These are phyloP conservation scores for Bursaphelenchus mucronatus DNA, from an alignment of 1,140 invertebrate species.

Conservation along the genomic window DNA sequence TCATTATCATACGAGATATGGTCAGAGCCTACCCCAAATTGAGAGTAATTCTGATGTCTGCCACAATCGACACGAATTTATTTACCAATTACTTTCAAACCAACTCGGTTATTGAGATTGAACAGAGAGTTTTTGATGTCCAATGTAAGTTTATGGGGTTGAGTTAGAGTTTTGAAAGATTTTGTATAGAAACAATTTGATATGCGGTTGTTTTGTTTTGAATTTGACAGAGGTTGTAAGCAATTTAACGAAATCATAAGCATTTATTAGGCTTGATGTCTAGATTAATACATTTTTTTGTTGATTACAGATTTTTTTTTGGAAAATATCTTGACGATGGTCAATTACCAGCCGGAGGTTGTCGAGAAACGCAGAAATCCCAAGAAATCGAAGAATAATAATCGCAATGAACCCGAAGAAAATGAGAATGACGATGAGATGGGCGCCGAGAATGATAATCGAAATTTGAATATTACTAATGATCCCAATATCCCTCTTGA, in stretches of 20 bases:
- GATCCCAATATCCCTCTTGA: background rate
- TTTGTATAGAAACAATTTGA: background rate
- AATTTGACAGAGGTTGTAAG: background rate
- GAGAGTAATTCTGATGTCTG: conserved; percentile 64
- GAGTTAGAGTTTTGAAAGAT: background rate
- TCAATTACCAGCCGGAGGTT: conserved; percentile 44
- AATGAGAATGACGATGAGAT: conserved; percentile 30
- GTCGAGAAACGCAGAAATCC: conserved; percentile 19
- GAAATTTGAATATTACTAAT: too few relatives aligned
- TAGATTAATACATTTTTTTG: background rate
- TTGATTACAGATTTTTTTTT: conserved; percentile 46
- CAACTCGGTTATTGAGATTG: conserved; percentile 62
- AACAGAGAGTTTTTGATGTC: conserved; percentile 62
- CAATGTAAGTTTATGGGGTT: conserved; percentile 56
- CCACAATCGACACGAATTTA: conserved; percentile 63
- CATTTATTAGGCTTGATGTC: background rate
- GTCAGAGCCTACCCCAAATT: conserved; percentile 62
- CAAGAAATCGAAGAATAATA: conserved; percentile 36
- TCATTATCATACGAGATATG: conserved; percentile 65
- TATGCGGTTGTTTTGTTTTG: background rate
- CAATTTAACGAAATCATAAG: background rate
- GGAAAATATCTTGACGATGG: conserved; percentile 51
- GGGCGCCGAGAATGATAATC: conserved; percentile 31
- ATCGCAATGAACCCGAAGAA: conserved; percentile 10
- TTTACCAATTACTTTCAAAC: conserved; percentile 64